Evolutionary conservation across 2,888 invertebrate genomes (phyloP), one percentile per base, ranked within the genome.

Genomic region (Ormia ochracea): DNA sequence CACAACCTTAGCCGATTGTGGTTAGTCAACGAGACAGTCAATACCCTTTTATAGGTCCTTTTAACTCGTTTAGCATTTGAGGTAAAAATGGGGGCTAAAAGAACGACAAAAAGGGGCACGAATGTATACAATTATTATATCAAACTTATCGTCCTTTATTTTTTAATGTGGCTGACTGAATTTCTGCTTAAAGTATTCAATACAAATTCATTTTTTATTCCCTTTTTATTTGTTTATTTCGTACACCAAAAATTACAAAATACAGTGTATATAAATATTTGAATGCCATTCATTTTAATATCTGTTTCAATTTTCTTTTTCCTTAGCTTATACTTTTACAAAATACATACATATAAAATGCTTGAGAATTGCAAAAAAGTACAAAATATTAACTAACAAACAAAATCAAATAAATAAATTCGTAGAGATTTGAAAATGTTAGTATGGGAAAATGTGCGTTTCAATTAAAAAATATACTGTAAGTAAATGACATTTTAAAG

Each of bases 241-340:
- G 74, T 78, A 77, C 70, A 80, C 74, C 77, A 80, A 80, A n/a
- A 74, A 80, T 74, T 76, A 76, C 80, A 79, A 79, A 82, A 82
- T 75, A 80, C 78, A 81, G 72, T 80, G 80, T 80, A 76, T 80
- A 80, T 79, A 78, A 66, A 73, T 66, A 33, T 77, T 65, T 58
- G 17, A 65, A 38, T 59, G 48, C 23, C 19, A 59, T 70, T 52
- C 28, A 73, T 68, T 58, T 73, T 36, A 63, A 73, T 73, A 68
- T 52, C 9, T 66, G 1, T 69, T 23, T 72, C 33, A 26, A 59
- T 54, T 56, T 54, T 65, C 17, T 48, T 58, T 70, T 66, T 10
- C n/a, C n/a, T n/a, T n/a, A 48, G 54, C 56, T 73, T 65, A 50
- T 73, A 38, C 23, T 75, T 58, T 68, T 52, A 36, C 33, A 56